These are phyloP conservation scores for Porites lobata DNA, from an alignment of 92 coral and sea anemone species.

Conservation along the genomic window DNA sequence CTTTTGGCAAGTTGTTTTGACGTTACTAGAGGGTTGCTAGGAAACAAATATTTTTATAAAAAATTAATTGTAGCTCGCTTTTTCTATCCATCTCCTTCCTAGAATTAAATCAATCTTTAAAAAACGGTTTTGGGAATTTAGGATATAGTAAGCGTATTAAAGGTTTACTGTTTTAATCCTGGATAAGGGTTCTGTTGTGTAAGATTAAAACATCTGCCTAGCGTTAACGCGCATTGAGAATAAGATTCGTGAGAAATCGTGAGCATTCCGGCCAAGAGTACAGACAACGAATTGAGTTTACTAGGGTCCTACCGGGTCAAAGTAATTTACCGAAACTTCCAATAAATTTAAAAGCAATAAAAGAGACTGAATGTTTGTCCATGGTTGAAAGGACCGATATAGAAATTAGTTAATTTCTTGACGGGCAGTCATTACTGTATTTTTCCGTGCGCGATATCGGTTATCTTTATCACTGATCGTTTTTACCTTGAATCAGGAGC, in stretches of 20 bases:
- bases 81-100: not conserved
- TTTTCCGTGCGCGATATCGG: too few relatives aligned
- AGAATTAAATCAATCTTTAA: not conserved
- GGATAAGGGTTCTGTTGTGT: too few relatives aligned
- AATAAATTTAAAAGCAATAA: not conserved
- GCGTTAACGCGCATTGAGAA: not conserved
- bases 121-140: not conserved
- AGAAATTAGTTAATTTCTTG: too few relatives aligned
- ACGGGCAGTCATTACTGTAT: too few relatives aligned
- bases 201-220: too few relatives aligned
- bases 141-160: not conserved
- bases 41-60: conserved; percentile 2
- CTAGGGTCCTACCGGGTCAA: not conserved
- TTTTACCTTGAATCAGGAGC: too few relatives aligned
- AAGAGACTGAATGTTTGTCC: not conserved
- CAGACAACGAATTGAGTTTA: not conserved
- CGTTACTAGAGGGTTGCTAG: conserved; percentile 10
- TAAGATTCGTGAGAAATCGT: not conserved
- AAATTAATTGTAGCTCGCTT: not conserved
- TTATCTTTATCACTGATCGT: too few relatives aligned
- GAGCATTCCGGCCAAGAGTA: too few relatives aligned
- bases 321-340: not conserved
- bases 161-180: not conserved
- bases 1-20: not conserved
- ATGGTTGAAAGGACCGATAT: not conserved